A percentile compares a stretch with the other conserved stretches of the same genome.
Conservation (phyloP, 2,113 vertebrate genomes). For the Lucifuga dentata region DNA sequence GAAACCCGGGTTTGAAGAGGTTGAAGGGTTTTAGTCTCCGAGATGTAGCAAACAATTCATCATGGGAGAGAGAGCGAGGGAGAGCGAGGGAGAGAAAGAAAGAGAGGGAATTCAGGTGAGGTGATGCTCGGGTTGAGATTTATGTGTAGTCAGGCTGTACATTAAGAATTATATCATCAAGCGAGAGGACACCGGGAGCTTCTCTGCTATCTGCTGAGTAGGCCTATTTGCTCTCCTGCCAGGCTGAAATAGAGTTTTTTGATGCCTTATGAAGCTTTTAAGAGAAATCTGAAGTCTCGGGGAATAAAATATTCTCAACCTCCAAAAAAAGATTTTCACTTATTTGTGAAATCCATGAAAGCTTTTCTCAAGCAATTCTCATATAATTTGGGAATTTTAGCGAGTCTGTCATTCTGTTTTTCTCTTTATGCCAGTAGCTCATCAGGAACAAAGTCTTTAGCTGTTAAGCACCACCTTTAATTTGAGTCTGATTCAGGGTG, state of each 20-base stretch:
- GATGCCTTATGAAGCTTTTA: conserved; percentile 67
- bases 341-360: conserved; percentile 60
- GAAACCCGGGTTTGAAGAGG: conserved; percentile 93
- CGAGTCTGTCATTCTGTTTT: conserved; percentile 56
- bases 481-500: conserved; percentile 67
- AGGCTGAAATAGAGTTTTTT: conserved; percentile 75
- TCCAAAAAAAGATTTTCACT: conserved; percentile 48
- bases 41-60: conserved; percentile 96
- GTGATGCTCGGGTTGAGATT: conserved; percentile 85
- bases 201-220: conserved; percentile 82
- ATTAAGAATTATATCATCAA: conserved; percentile 88
- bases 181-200: conserved; percentile 76
- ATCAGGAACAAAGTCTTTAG: conserved; percentile 71
- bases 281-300: conserved; percentile 69
- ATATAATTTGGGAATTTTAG: conserved; percentile 47
- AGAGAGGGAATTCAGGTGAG: conserved; percentile 82
- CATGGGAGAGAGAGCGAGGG: conserved; percentile 67
- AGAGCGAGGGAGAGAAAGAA: conserved; percentile 42
- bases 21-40: conserved; percentile 94
- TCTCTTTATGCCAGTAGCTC: conserved; percentile 70
- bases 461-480: conserved; percentile 71
- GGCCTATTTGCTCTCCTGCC: conserved; percentile 77
- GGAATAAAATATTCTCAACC: conserved; percentile 60
- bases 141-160: conserved; percentile 83
- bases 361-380: conserved; percentile 71